Base-by-base conservation (phyloP, 2,888 invertebrate genomes). In the Macrosiphum euphorbiae region DNA sequence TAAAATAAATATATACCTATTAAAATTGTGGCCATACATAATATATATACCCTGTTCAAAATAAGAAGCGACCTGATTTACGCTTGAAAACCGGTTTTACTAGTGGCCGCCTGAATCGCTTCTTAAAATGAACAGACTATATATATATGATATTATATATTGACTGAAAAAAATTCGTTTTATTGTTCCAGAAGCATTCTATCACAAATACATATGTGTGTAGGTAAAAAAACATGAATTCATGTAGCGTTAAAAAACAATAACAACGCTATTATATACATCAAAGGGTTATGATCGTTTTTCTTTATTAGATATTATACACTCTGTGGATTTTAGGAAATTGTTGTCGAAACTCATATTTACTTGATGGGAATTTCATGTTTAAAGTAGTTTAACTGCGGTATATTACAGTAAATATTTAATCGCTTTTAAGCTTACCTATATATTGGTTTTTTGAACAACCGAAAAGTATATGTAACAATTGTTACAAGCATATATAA, bases 171-270 rank as follows among this genome's bases (percentile, higher is more conserved):
- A 91, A 91, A 91, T 26, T 44, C 28, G 13, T 91, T 86, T 86
- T 86, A 91, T 86, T 58, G 85, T 86, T 91, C 20, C 55, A 91
- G 28, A 52, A 91, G 7, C 55, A 55, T 86, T 91, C 58, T 44
- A 20, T 44, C 10, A 35, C 8, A 7, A 47, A 84, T 58, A 85
- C 28, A 26, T 91, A 85, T 28, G 26, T 91, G 26, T 5, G 13
- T 28, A 41, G 24, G 20, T 47, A 58, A 44, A 58, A 55, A 85
- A 86, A 78, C 20, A 78, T 2, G 35, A 78, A 78, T 78, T 78
- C 35, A 78, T 78, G 35, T 35, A 35, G 78, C 35, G 35, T 78
- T 78, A 91, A 58, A 85, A 90, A 89, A 61, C 35, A 44, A 26
- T 58, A 58, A 90, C 24, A 47, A 10, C 44, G 44, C 11, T 47